phyloP scores from a whole-genome alignment of 2,113 vertebrate genomes.

The Bungarus multicinctus region DNA sequence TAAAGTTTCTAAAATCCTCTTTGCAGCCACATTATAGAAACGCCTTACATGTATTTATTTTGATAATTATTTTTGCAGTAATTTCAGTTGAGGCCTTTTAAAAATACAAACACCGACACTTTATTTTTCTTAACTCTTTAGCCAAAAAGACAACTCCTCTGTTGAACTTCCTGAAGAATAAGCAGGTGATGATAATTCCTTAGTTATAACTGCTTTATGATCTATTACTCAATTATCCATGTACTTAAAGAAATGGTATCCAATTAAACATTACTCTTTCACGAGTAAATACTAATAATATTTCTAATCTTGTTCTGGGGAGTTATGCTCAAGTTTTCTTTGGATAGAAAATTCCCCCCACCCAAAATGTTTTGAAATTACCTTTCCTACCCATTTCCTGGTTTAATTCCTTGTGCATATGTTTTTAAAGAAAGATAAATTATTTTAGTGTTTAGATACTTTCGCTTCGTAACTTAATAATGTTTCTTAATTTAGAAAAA shows the following conservation, averaged over 20 bases:
- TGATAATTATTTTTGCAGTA: background rate
- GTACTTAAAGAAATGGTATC: accelerated
- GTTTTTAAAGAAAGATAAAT: background rate
- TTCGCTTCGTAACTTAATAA: background rate
- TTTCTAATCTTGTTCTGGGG: background rate
- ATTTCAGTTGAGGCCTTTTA: background rate
- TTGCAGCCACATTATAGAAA: background rate
- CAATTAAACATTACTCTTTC: background rate
- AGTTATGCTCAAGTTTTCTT: background rate
- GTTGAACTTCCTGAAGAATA: conserved; percentile 97
- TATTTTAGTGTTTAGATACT: background rate
- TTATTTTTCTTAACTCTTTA: conserved; percentile 54
- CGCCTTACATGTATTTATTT: background rate
- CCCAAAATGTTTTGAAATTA: background rate
- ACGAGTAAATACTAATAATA: background rate
- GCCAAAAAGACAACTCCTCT: conserved; percentile 97
- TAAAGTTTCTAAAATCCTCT: background rate
- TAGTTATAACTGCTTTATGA: background rate
- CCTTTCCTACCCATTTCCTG: background rate
- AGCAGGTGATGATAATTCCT: conserved; percentile 82
- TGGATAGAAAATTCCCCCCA: background rate
- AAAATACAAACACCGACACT: conserved; percentile 5
- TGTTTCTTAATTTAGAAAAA: background rate
- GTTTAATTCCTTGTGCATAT: background rate
- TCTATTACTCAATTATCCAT: background rate